These are phyloP conservation scores for Etheostoma cragini DNA, from an alignment of 2,113 vertebrate genomes.

Conservation along the genomic window DNA sequence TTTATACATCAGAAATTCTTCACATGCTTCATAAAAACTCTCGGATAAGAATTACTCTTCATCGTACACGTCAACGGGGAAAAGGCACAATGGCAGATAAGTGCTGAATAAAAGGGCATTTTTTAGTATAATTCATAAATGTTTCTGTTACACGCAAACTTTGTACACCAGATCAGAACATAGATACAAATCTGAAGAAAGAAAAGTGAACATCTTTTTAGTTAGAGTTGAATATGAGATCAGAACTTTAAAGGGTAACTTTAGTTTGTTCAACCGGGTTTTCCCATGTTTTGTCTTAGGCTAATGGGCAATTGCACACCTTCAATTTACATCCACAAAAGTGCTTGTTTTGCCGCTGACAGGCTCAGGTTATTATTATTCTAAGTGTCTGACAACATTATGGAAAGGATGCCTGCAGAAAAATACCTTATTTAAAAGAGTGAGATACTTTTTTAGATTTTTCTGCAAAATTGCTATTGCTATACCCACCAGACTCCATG, in stretches of 20 bases:
- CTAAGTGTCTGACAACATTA: too few relatives aligned
- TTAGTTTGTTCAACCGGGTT: too few relatives aligned
- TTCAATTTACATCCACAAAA: too few relatives aligned
- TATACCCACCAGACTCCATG: too few relatives aligned
- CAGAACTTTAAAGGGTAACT: not conserved
- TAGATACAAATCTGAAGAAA: constrained; percentile 3
- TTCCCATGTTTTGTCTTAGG: too few relatives aligned
- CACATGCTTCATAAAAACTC: constrained; percentile 62
- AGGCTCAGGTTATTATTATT: too few relatives aligned
- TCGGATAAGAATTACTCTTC: constrained; percentile 43
- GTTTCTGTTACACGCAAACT: constrained; percentile 51
- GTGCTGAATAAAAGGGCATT: constrained; percentile 59
- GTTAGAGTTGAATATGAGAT: not conserved
- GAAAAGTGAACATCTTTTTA: not conserved
- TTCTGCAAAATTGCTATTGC: too few relatives aligned
- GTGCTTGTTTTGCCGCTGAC: too few relatives aligned
- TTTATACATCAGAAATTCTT: constrained; percentile 75
- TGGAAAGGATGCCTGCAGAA: too few relatives aligned
- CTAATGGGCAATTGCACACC: too few relatives aligned
- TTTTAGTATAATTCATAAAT: constrained; percentile 51
- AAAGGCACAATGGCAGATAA: constrained; percentile 46
- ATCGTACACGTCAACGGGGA: constrained; percentile 25
- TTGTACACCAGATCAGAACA: constrained; percentile 51
- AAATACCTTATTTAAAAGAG: too few relatives aligned
- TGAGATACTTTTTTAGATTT: too few relatives aligned